Evolutionary conservation across 2,888 invertebrate species (phyloP), one percentile per base, ranked within the genome.

Genomic region (Melanostoma scalare): DNA sequence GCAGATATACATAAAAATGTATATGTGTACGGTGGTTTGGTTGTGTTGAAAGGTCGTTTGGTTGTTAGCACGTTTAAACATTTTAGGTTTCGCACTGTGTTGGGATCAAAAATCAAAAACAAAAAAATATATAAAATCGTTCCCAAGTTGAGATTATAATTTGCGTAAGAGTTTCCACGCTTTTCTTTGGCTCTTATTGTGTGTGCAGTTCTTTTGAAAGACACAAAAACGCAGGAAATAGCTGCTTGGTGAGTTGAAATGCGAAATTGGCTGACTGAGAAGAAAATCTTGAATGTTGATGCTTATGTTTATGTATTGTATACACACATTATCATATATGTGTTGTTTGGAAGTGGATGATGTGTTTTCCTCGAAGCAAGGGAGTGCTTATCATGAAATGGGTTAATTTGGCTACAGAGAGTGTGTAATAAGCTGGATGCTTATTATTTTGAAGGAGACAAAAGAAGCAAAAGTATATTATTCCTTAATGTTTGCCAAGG

Each of bases 121-220:
- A 20, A 20, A 20, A 20, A 20, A 20, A 20, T 1, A 20, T 1
- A 20, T 20, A 20, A 74, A 63, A 79, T 61, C 48, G 44, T 44
- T 68, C 67, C 60, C 56, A 67, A 65, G 68, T 73, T 73, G 77
- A 69, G 77, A 73, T 77, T 77, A 77, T 77, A 77, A 82, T 77
- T 77, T 82, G 77, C 68, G 77, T 77, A 77, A 77, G 63, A 73
- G 68, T 77, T 68, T 42, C 52, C 44, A 56, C 46, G 61, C 6
- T 63, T 67, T 68, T 82, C 60, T 52, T 61, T 44, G 8, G 38
- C 40, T 40, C 35, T 20, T 38, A 40, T 61, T 60, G 40, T 55
- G 55, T 56, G 6, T 53, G 63, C 63, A 36, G 6, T 68, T 73
- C 42, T 36, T 48, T 67, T n/a, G 65, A 53, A 31, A 33, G 44